These are phyloP conservation scores for Drosophila ficusphila DNA, from an alignment of 1,140 invertebrate genomes.

Conservation along the genomic window DNA sequence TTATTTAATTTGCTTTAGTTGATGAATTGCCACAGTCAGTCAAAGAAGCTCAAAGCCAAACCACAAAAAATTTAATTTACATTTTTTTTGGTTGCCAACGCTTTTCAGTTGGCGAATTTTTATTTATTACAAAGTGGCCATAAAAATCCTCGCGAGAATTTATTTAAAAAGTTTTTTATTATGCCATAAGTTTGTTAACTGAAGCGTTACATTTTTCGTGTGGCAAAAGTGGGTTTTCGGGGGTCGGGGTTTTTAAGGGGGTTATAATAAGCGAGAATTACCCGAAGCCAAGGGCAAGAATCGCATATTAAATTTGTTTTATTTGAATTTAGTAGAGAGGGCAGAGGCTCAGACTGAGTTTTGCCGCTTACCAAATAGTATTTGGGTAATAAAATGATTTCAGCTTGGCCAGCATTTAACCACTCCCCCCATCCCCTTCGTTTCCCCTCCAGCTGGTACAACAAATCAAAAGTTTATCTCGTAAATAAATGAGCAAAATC, in stretches of 20 bases:
- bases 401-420: constrained; percentile 9
- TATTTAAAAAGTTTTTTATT: constrained; percentile 67
- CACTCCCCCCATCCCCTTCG: background rate
- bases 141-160: constrained; percentile 58
- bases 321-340: constrained; percentile 17
- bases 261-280: constrained; percentile 54
- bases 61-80: constrained; percentile 26
- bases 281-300: constrained; percentile 51
- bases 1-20: background rate
- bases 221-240: constrained; percentile 11
- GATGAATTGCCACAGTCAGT: background rate
- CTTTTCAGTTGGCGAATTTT: constrained; percentile 32
- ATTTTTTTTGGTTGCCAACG: constrained; percentile 13
- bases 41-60: background rate
- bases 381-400: constrained; percentile 68
- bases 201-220: constrained; percentile 60
- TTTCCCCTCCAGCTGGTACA: constrained; percentile 33
- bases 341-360: constrained; percentile 9
- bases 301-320: constrained; percentile 66
- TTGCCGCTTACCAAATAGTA: constrained; percentile 53
- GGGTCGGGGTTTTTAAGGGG: background rate
- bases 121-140: constrained; percentile 63
- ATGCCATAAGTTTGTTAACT: constrained; percentile 66
- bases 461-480: constrained; percentile 80
- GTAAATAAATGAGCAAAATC: constrained; percentile 73